phyloP scores from a whole-genome alignment of 2,113 vertebrate genomes.

The Bettongia penicillata region DNA sequence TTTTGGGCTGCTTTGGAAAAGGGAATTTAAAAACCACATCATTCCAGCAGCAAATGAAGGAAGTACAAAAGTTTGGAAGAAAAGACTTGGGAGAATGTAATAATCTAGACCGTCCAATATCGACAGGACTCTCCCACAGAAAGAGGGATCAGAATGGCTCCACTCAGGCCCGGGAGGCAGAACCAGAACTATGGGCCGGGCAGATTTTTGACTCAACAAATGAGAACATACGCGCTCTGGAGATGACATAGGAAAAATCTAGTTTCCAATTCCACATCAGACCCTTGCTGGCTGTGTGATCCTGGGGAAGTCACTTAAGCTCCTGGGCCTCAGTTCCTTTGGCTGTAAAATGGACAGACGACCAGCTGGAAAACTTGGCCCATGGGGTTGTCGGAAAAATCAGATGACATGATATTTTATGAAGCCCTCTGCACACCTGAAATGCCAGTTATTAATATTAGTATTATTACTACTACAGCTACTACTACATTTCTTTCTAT shows the following conservation, averaged over 20 bases:
- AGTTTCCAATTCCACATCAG: background rate
- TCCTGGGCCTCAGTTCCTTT: background rate
- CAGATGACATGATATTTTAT: background rate
- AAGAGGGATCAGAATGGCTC: background rate
- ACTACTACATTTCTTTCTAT: background rate
- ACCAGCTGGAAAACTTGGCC: background rate
- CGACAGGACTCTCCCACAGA: background rate
- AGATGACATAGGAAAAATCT: background rate
- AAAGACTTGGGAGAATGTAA: background rate
- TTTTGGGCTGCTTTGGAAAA: background rate
- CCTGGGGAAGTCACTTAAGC: background rate
- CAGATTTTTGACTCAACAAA: background rate
- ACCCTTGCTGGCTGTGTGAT: background rate
- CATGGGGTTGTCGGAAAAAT: background rate
- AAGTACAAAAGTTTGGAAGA: background rate
- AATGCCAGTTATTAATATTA: background rate
- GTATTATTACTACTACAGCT: background rate
- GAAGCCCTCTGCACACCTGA: background rate
- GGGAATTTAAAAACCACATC: background rate
- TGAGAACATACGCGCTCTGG: rapidly evolving
- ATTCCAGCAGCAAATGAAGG: background rate
- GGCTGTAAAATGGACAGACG: background rate
- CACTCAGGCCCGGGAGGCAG: background rate
- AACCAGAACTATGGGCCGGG: background rate
- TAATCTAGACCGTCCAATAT: background rate